Base-by-base conservation (phyloP, 2,113 vertebrate genomes). In the Tricholaema leucomelas region DNA sequence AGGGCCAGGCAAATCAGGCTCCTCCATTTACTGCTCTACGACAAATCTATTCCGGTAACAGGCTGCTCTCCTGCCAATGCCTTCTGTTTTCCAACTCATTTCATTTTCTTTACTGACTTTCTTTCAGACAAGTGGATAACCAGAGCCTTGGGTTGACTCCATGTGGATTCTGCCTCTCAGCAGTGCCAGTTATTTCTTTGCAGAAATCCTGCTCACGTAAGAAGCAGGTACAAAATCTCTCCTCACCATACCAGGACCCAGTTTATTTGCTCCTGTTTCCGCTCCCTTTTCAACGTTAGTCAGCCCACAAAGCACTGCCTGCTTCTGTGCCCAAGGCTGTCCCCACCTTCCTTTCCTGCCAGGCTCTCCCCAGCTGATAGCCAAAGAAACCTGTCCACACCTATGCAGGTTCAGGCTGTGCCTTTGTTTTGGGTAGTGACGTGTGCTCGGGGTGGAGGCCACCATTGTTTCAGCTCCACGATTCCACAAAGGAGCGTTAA, bases 371-470 rank as follows among this genome's bases (percentile, higher is more conserved):
- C 83, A 54, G 63, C 31, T 6, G 0, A 75, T 4, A 83, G 88
- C 87, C 78, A 87, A 94, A 78, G 87, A 91, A 93, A 88, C 91
- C 91, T 93, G 74, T 27, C 94, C 92, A 88, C 94, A 94, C 87
- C 95, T 95, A 79, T 67, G 71, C 40, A 91, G 59, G 63, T 89
- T 55, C 59, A 38, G 88, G 88, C 78, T 5, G 9, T 44, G 91
- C 81, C 94, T 95, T 95, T 93, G 89, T 92, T 93, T 87, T 84
- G 87, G 66, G 92, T 84, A 93, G 84, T 96, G 95, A 93, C n/a
- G 35, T 92, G 91, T 61, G 74, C 71, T 31, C 16, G 81, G 92
- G 94, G 94, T 88, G 94, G 91, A 95, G 94, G 87, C 74, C 84
- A 91, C 87, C 87, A 94, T 93, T 93, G 92, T 94, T 91, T 65